Base-by-base conservation (phyloP, 2,888 invertebrate genomes). In the Adelphocoris suturalis region DNA sequence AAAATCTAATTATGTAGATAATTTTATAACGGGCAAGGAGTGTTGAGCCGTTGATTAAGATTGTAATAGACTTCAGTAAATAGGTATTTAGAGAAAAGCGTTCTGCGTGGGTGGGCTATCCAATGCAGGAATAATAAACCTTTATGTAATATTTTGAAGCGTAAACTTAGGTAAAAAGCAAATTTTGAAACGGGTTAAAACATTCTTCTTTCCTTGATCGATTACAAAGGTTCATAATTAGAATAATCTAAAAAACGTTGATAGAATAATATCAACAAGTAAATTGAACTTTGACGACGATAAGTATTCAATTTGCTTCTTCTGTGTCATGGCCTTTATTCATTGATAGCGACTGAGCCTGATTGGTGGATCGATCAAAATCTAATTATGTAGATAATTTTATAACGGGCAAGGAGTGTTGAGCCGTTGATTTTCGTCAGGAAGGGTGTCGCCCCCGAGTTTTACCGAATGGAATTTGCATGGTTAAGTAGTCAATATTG, bases 401-500 rank as follows among this genome's bases (percentile, higher is more conserved):
- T 68, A 68, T 68, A 68, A 68, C 68, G 68, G 47, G 82, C 52
- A 82, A 82, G 82, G 23, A 48, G 47, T 46, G 78, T 46, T 47
- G 37, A 47, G 28, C 78, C 78, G 85, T 85, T 85, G 85, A 86
- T 82, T 82, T 48, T 47, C 82, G 19, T 46, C 75, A 5, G 28
- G 75, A 75, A 9, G 47, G 47, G 23, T 11, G 46, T 19, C 12
- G 75, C 52, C 13, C 11, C 13, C n/a, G 78, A 88, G 88, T 88
- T 88, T 88, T 76, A 88, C 88, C 88, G 88, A 88, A 88, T 88
- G 78, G 78, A 88, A 88, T 88, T 88, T 88, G 88, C 88, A 88
- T 88, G 88, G 88, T 88, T 88, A 88, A 88, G 88, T 61, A 88
- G 88, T 88, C 88, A 88, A 88, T 88, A 88, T 88, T 88, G 88